These are phyloP conservation scores for Dicentrarchus labrax DNA, from an alignment of 2,113 vertebrate genomes.

Conservation along the genomic window DNA sequence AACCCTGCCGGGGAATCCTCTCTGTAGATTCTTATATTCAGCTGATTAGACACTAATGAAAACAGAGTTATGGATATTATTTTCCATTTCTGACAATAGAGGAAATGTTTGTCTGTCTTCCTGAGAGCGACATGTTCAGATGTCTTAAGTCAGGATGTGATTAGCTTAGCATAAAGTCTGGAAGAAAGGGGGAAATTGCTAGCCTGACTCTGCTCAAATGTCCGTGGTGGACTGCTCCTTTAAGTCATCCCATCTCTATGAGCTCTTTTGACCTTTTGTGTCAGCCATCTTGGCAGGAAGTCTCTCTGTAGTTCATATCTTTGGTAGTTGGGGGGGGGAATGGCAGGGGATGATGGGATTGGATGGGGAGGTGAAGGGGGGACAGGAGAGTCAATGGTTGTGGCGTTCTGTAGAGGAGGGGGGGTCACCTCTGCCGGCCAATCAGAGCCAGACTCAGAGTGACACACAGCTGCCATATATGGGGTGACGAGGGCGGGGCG, in stretches of 20 bases:
- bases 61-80: no score
- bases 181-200: neutral
- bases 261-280: neutral
- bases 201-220: no score
- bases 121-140: neutral
- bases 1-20: no score
- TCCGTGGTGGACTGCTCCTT: neutral
- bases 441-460: slow-evolving; percentile 90
- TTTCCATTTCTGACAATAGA: no score
- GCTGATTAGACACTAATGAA: no score
- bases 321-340: slow-evolving; percentile 30
- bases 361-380: neutral
- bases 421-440: slow-evolving; percentile 96
- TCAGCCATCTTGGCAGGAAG: slow-evolving; percentile 15
- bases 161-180: slow-evolving; percentile 13
- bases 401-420: slow-evolving; percentile 64
- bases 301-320: slow-evolving; percentile 32
- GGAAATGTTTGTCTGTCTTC: neutral
- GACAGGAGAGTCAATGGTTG: neutral
- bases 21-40: no score
- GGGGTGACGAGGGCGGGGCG: slow-evolving; percentile 70
- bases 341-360: neutral
- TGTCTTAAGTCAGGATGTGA: neutral
- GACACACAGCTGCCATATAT: slow-evolving; percentile 91
- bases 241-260: neutral